Conservation (phyloP, 2,113 vertebrate species). For the Neolamprologus fasciatus region DNA sequence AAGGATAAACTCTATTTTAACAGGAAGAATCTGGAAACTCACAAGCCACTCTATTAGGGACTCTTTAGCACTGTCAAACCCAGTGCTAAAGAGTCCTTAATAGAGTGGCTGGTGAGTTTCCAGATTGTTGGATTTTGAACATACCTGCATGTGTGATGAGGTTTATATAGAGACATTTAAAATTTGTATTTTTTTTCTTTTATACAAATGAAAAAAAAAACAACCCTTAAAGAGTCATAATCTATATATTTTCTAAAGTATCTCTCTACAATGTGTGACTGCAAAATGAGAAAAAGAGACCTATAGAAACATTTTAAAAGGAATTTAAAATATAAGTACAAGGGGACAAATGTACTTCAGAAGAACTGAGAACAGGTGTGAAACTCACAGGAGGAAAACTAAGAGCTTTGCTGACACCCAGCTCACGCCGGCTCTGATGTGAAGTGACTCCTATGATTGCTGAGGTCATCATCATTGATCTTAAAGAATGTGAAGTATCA, state of each 20-base stretch:
- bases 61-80: background rate
- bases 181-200: background rate
- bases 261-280: background rate
- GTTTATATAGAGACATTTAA: background rate
- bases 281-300: background rate
- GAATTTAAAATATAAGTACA: background rate
- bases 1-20: background rate
- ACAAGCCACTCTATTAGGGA: background rate
- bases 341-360: background rate
- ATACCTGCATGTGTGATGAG: background rate
- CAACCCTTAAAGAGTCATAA: background rate
- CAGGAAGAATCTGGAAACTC: background rate
- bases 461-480: background rate
- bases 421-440: background rate
- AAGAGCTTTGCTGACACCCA: background rate
- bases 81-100: background rate
- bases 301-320: background rate
- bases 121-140: background rate
- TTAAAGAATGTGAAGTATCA: background rate
- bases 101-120: background rate
- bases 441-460: background rate
- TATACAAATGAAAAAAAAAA: background rate
- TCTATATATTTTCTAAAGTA: background rate
- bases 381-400: background rate
- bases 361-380: background rate